These are phyloP conservation scores for Gymnogyps californianus DNA, from an alignment of 2,113 vertebrate species.

Conservation along the genomic window DNA sequence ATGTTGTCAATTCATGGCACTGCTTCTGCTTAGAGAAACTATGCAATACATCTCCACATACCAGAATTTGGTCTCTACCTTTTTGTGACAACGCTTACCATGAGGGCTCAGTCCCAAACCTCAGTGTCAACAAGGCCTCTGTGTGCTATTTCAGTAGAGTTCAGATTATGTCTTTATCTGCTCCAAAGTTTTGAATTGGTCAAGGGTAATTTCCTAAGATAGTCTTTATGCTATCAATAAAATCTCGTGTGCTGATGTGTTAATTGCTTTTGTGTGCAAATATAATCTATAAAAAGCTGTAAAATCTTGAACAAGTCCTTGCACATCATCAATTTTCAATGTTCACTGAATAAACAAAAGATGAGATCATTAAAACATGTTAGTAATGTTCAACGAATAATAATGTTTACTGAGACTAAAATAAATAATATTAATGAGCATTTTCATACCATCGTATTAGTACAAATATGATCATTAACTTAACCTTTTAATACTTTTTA, in stretches of 20 bases:
- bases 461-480: conserved; percentile 6
- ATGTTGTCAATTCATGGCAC: fast-evolving
- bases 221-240: neutral
- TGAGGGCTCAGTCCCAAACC: neutral
- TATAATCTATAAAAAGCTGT: neutral
- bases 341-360: conserved; percentile 9
- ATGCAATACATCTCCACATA: fast-evolving
- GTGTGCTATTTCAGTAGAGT: neutral
- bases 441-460: neutral
- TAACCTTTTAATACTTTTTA: neutral
- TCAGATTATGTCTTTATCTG: neutral
- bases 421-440: conserved; percentile 15
- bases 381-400: neutral
- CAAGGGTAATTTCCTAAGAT: neutral
- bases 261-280: neutral
- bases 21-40: neutral
- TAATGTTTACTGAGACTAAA: conserved; percentile 21
- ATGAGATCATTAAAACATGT: neutral
- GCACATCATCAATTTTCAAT: conserved; percentile 11
- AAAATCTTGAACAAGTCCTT: neutral
- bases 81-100: neutral
- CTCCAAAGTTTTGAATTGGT: neutral
- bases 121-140: neutral
- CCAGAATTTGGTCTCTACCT: neutral
- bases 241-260: neutral